Evolutionary conservation across 2,797 vertebrate species (phyloP), one percentile per base, ranked within the genome.

Genomic region (Acrossocheilus fasciatus): DNA sequence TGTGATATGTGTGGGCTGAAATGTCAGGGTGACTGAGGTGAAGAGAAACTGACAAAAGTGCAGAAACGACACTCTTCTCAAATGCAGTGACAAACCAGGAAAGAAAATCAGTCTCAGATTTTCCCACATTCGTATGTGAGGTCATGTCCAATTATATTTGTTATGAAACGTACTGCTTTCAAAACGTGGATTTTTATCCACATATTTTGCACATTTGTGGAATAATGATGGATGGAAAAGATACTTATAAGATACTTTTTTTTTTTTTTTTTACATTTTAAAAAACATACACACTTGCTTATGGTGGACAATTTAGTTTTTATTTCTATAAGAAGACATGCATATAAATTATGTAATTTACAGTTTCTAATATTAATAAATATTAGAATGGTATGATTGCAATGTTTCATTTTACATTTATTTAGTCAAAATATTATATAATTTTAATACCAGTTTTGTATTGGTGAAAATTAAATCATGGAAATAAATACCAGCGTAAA

Each of bases 1-100:
- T 57, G 66, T 73, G 80, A 70, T 81, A 81, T 74, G 50, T 87
- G 70, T 83, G 75, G 74, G 66, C 50, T 82, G 52, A 78, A 66
- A 88, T 75, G 68, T 75, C 43, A 74, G 70, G 70, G 36, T 68
- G 59, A 88, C 34, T 45, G 75, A 83, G 41, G 75, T 83, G 54
- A 36, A 50, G 52, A 87, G 82, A 74, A 54, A 76, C 69, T 39
- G 34, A 43, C 86, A 73, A 69, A 83, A 69, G 57, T 78, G 64
- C 68, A 66, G 68, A 81, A 81, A 62, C 17, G 9, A 45, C 47
- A 52, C 30, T 47, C 50, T 78, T 68, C 81, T 75, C 43, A 66
- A 68, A 83, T 39, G 41, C 64, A 78, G 41, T 72, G 74, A 82
- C 79, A 82, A 69, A 50, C 10, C 12, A 64, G 69, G 79, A 68